phyloP scores from a whole-genome alignment of 2,797 vertebrate species.

The Carduelis carduelis region DNA sequence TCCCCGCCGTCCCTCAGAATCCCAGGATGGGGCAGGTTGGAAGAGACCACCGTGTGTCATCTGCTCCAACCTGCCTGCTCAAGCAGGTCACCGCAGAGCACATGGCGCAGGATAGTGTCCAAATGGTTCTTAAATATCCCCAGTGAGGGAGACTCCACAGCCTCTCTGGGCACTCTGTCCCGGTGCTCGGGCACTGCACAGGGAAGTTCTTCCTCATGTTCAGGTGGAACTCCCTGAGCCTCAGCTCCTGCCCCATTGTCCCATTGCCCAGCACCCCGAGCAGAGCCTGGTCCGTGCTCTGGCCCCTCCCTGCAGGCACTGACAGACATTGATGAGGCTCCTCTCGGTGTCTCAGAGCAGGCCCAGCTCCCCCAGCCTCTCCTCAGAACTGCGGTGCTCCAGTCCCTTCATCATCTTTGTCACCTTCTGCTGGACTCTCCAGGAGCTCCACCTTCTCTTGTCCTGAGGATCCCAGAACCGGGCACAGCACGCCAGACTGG shows the following conservation, averaged over 20 bases:
- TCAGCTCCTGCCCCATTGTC: not conserved
- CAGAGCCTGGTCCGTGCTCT: not conserved
- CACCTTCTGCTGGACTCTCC: not conserved
- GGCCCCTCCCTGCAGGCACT: not conserved
- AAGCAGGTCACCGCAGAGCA: not conserved
- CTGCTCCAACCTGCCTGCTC: too few relatives aligned
- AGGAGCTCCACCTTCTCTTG: not conserved
- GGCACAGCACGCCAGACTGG: not conserved
- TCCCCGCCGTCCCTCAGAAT: not conserved
- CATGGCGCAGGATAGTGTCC: not conserved
- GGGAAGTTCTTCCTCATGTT: not conserved
- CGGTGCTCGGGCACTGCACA: not conserved
- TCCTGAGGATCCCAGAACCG: not conserved
- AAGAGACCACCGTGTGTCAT: not conserved
- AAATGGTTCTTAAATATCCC: rapidly evolving
- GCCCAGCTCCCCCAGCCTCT: not conserved
- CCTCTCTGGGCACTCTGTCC: not conserved
- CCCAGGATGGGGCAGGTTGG: too few relatives aligned
- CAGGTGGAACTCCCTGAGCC: not conserved
- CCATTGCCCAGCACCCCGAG: not conserved
- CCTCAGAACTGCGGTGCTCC: not conserved
- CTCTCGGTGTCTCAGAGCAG: not conserved
- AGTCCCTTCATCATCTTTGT: not conserved
- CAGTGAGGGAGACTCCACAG: not conserved
- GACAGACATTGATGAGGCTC: not conserved